phyloP scores from a whole-genome alignment of 2,797 vertebrate species.

The Masticophis lateralis region DNA sequence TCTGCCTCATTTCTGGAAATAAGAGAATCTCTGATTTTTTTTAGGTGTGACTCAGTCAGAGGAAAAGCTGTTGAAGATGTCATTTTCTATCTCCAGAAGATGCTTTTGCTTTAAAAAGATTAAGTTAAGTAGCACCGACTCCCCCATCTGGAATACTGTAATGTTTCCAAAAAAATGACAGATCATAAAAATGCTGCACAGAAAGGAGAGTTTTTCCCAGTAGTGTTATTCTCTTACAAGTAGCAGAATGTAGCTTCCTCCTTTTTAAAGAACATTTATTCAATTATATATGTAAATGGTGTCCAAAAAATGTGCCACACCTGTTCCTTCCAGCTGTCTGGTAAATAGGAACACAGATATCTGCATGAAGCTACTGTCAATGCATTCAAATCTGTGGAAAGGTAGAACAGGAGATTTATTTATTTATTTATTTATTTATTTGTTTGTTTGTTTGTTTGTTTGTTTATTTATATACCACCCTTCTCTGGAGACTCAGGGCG shows the following conservation, averaged over 20 bases:
- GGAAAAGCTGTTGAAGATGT: neutral
- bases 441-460: no score
- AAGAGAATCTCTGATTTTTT: neutral
- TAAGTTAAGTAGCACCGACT: neutral
- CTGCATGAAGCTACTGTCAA: slow-evolving; percentile 47
- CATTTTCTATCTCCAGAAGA: neutral
- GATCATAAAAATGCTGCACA: slow-evolving; percentile 13
- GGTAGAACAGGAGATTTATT: neutral
- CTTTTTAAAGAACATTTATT: slow-evolving; percentile 61
- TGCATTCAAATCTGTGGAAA: slow-evolving; percentile 32
- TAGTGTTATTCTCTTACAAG: slow-evolving; percentile 48
- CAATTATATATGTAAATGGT: slow-evolving; percentile 68
- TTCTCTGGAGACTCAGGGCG: no score
- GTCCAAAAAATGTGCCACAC: slow-evolving; percentile 53
- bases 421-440: neutral
- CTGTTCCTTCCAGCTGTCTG: slow-evolving; percentile 61
- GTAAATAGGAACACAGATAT: slow-evolving; percentile 53
- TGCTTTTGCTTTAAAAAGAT: neutral
- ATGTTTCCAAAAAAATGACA: slow-evolving; percentile 14
- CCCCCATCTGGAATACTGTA: neutral
- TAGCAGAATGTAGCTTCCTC: slow-evolving; percentile 41
- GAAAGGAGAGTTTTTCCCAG: slow-evolving; percentile 45
- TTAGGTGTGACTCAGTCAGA: neutral
- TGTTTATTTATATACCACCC: no score
- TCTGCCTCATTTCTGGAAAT: neutral